A percentile compares a stretch with the other conserved stretches of the same genome.
phyloP scores from a whole-genome alignment of 2,113 vertebrate species.

The Scomber scombrus region DNA sequence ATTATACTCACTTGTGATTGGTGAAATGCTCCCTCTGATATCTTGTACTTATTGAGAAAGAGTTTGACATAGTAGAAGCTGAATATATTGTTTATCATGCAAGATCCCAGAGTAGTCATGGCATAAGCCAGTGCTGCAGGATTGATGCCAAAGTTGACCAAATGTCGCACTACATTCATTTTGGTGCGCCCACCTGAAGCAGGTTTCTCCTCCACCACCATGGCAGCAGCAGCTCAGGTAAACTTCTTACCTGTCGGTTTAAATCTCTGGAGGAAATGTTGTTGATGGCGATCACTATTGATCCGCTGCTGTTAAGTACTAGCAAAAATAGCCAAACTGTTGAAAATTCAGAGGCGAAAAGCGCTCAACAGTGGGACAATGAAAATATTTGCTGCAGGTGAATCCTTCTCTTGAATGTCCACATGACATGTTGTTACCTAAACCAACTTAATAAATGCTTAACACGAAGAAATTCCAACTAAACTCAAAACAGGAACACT shows the following conservation, averaged over 20 bases:
- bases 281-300: not conserved
- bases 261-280: not conserved
- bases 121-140: conserved; percentile 87
- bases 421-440: not conserved
- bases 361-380: not conserved
- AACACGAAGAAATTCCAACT: rapidly evolving
- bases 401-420: not conserved
- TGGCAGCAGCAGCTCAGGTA: conserved; percentile 3
- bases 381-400: not conserved
- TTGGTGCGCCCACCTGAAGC: not conserved
- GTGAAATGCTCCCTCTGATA: conserved; percentile 91
- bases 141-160: conserved; percentile 75
- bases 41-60: conserved; percentile 89
- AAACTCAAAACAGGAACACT: not conserved
- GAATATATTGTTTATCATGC: conserved; percentile 93
- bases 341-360: not conserved
- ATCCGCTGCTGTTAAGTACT: not conserved
- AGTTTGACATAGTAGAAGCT: conserved; percentile 95
- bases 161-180: conserved; percentile 67
- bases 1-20: conserved; percentile 87
- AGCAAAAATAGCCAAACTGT: not conserved
- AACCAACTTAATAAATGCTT: not conserved
- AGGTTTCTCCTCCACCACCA: conserved; percentile 36
- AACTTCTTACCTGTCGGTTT: not conserved
- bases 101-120: conserved; percentile 90